Base-by-base conservation (phyloP, 2,113 vertebrate genomes). In the Vimba vimba region DNA sequence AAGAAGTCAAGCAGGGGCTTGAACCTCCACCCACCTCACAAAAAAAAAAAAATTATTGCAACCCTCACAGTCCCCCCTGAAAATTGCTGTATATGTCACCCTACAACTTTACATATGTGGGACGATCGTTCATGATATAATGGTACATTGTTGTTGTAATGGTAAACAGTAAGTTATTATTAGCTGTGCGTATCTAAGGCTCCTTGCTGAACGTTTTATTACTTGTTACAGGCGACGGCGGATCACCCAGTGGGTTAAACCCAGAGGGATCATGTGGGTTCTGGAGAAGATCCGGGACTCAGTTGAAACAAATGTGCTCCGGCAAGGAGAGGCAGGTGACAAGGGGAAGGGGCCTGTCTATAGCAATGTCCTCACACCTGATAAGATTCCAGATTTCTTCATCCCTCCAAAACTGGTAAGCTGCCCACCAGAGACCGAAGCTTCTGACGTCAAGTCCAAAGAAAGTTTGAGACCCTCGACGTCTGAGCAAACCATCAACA, bases 351-450 rank as follows among this genome's bases (percentile, higher is more conserved):
- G 94, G 0, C 94, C 96, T 11, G 87, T 94, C 13, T 97, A 97
- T 93, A 97, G 97, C 92, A 99, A 99, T 7, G 98, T 99, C 86
- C 96, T 99, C 90, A 98, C 98, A 1, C 98, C 98, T 0, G 98
- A 99, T 91, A 99, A 98, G 91, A 99, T 99, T 92, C 98, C 98
- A 0, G 98, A 99, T 90, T 99, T 99, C 86, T 99, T 99, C 90
- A 99, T 99, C 86, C 98, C 98, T 0, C 98, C 97, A 0, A 99
- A 98, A 90, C 95, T 99, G 39, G 94, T 95, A 10, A 93, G 94
- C 9, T 93, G 89, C 0, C 95, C 97, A 0, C 78, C 95, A 0
- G 98, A 98, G 85, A 90, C 91, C 0, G 96, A 97, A 36, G 86
- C 90, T 0, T 82, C 89, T 0, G 94, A 95, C 0, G 84, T 87